Conservation (phyloP, 1,140 invertebrate species). For the Drosophila serrata region DNA sequence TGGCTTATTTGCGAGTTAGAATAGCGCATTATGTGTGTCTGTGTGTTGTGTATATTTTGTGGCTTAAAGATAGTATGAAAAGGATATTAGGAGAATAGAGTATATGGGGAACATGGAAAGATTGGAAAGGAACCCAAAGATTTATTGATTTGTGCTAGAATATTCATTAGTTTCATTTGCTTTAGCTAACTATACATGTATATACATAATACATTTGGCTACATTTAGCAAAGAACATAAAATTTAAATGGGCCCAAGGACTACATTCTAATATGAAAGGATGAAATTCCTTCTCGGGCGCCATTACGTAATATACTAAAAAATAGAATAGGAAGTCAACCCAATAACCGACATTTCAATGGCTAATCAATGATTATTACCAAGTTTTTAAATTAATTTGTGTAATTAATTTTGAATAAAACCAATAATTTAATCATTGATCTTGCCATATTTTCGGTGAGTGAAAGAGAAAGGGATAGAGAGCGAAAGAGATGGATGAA, state of each 20-base stretch:
- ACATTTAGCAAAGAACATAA: no score
- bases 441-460: neutral
- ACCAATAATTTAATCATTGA: neutral
- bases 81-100: neutral
- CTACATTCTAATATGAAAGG: neutral
- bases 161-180: neutral
- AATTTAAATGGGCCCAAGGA: neutral
- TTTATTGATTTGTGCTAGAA: neutral
- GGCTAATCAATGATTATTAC: neutral
- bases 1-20: constrained; percentile 18
- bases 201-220: neutral
- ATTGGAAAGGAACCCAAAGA: neutral
- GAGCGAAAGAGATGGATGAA: no score
- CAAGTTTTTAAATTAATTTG: neutral
- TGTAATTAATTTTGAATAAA: neutral
- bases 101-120: neutral
- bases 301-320: neutral
- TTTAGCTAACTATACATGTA: neutral
- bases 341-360: neutral
- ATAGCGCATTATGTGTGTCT: constrained; percentile 19
- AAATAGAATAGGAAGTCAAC: neutral
- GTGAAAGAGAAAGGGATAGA: neutral
- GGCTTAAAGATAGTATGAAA: neutral
- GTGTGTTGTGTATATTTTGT: neutral
- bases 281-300: neutral